Evolutionary conservation across 2,113 vertebrate species (phyloP).

Genomic region (Salvelinus alpinus): DNA sequence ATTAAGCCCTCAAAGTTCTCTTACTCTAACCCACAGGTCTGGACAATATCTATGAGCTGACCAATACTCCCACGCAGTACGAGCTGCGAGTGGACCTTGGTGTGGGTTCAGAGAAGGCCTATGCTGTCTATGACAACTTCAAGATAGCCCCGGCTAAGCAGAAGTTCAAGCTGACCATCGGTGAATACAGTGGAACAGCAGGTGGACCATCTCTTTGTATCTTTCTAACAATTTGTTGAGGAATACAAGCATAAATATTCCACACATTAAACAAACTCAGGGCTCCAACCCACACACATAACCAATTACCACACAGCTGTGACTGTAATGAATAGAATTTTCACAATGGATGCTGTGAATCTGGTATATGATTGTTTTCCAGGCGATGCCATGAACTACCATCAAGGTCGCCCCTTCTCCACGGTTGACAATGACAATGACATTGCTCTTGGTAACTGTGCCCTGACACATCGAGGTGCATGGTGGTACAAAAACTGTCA

Average conservation of each 20-base stretch:
- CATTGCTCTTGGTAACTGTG: constrained; percentile 87
- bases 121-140: constrained; percentile 81
- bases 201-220: constrained; percentile 62
- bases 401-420: constrained; percentile 84
- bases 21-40: constrained; percentile 71
- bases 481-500: constrained; percentile 94
- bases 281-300: background rate
- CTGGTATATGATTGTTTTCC: constrained; percentile 4
- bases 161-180: constrained; percentile 79
- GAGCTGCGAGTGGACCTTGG: constrained; percentile 82
- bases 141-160: constrained; percentile 78
- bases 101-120: constrained; percentile 72
- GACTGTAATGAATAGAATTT: background rate
- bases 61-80: constrained; percentile 71
- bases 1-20: background rate
- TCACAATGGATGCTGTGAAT: background rate
- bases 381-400: constrained; percentile 89
- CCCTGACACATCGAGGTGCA: constrained; percentile 79
- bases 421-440: constrained; percentile 86
- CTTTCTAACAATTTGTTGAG: background rate
- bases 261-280: background rate
- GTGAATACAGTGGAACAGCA: constrained; percentile 84
- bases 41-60: constrained; percentile 84
- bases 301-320: no score
- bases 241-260: background rate